Percentiles rank a stretch among this genome's conserved stretches.
These are phyloP conservation scores for Drosophila nigromelanica DNA, from an alignment of 1,140 invertebrate genomes.

Conservation along the genomic window DNA sequence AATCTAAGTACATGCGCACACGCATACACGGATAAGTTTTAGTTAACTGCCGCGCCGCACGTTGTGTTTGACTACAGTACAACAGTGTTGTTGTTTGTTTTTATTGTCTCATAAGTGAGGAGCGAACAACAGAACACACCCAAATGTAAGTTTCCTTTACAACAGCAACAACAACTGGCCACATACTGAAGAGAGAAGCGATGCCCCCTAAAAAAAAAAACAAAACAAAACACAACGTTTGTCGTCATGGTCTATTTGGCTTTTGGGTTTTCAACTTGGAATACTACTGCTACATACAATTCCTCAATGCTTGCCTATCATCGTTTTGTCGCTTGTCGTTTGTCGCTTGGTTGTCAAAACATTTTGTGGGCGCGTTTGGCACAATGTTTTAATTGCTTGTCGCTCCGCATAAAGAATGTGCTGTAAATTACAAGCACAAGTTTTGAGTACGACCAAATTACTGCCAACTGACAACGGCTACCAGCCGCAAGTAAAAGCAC, in stretches of 20 bases:
- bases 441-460: constrained; percentile 25
- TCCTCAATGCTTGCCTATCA: constrained; percentile 22
- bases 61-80: constrained; percentile 22
- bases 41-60: constrained; percentile 50
- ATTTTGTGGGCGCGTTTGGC: constrained; percentile 64
- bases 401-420: constrained; percentile 34
- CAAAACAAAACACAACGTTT: constrained; percentile 10
- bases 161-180: constrained; percentile 7
- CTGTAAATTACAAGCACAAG: constrained; percentile 29
- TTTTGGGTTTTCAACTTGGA: constrained; percentile 65
- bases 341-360: constrained; percentile 38
- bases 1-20: constrained; percentile 48
- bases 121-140: constrained; percentile 37
- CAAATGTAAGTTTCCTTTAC: constrained; percentile 41
- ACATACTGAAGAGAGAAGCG: constrained; percentile 1
- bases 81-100: constrained; percentile 35
- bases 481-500: neutral
- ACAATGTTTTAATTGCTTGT: constrained; percentile 65
- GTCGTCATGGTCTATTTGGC: constrained; percentile 77
- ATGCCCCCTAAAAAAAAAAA: constrained; percentile 8
- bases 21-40: constrained; percentile 58
- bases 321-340: constrained; percentile 17
- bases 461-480: constrained; percentile 9
- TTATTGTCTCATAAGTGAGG: constrained; percentile 36
- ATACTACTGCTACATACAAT: constrained; percentile 11